Evolutionary conservation across 2,113 vertebrate genomes (phyloP).

Genomic region (Halcyon senegalensis): DNA sequence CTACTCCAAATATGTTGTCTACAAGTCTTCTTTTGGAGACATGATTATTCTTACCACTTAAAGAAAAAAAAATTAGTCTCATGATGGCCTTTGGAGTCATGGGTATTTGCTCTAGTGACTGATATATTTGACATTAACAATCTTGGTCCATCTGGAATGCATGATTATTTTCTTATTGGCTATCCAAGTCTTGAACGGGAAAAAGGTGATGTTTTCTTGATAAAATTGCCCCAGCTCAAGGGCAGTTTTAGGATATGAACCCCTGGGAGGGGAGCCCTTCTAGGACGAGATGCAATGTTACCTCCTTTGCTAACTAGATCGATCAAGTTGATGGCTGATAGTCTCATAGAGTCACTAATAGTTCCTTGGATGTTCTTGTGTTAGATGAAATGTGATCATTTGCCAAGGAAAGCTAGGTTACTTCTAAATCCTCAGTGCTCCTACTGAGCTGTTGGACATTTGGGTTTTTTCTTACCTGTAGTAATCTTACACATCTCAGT

Average conservation of each 20-base stretch:
- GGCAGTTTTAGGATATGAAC: background rate
- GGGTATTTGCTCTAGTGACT: background rate
- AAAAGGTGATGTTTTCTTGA: background rate
- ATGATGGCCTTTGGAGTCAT: background rate
- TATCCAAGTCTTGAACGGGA: background rate
- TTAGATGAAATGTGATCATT: background rate
- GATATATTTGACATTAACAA: background rate
- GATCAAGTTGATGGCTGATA: background rate
- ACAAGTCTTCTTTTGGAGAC: background rate
- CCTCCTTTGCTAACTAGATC: background rate
- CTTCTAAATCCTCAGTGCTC: background rate
- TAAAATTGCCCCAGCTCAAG: background rate
- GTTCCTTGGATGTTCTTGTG: background rate
- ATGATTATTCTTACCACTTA: background rate
- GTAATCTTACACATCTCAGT: background rate
- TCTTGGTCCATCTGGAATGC: background rate
- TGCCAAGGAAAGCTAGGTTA: background rate
- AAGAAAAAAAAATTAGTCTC: background rate
- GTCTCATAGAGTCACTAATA: background rate
- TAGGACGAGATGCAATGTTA: background rate
- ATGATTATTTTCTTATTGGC: background rate
- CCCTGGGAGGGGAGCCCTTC: background rate
- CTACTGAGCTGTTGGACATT: background rate
- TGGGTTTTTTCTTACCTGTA: background rate
- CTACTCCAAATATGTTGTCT: background rate